A percentile compares a stretch with the other conserved stretches of the same genome.
phyloP scores from a whole-genome alignment of 2,113 vertebrate genomes.

The Psettodes erumei region DNA sequence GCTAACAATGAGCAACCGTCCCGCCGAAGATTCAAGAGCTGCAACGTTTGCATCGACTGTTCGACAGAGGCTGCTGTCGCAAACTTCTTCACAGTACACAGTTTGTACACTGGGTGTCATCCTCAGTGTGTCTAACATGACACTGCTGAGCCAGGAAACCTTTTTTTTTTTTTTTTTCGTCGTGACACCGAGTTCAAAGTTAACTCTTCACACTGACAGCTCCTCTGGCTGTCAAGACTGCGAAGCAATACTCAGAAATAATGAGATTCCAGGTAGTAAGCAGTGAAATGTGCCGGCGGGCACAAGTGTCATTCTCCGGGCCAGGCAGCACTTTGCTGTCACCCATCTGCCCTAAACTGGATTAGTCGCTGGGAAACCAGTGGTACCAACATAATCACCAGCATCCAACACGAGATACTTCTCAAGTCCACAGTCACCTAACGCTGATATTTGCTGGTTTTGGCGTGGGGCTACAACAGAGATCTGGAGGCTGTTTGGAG shows the following conservation, averaged over 20 bases:
- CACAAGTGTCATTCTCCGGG: not conserved
- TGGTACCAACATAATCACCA: not conserved
- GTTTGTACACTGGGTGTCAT: not conserved
- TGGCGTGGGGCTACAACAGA: not conserved
- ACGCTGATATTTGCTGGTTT: constrained; percentile 1
- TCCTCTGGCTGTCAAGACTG: constrained; percentile 1
- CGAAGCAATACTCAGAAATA: constrained; percentile 8
- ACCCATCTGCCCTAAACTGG: not conserved
- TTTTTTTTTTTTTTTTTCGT: constrained; percentile 1
- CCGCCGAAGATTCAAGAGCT: not conserved
- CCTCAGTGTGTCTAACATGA: not conserved
- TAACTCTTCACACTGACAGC: not conserved
- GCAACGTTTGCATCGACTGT: not conserved
- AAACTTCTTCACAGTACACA: not conserved
- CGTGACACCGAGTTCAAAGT: constrained; percentile 3
- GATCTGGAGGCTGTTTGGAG: constrained; percentile 23
- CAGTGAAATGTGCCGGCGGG: constrained; percentile 5
- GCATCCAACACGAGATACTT: not conserved
- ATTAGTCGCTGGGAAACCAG: not conserved
- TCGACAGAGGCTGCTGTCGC: not conserved
- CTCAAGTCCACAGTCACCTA: no score
- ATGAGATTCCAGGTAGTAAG: constrained; percentile 15
- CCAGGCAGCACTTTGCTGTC: not conserved
- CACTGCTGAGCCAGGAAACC: not conserved
- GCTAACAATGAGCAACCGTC: not conserved